Conservation (phyloP, 2,888 invertebrate genomes). For the Altica lythri region DNA sequence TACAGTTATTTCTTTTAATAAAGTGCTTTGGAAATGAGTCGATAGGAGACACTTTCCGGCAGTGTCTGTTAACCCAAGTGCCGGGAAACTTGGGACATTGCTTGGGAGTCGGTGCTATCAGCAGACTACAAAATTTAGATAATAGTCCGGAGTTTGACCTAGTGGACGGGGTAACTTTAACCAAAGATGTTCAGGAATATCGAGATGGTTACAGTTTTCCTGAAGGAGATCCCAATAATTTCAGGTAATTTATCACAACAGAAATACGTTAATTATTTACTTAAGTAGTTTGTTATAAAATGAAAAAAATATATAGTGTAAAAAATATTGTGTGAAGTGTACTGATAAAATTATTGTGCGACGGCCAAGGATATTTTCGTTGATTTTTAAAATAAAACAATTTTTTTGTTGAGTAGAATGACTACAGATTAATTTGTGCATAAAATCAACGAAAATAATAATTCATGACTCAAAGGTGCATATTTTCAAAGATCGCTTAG, state of each 20-base stretch:
- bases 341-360: too few species aligned
- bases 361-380: too few species aligned
- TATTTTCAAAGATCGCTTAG: too few species aligned
- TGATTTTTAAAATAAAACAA: too few species aligned
- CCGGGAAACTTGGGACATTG: slow-evolving; percentile 64
- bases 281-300: too few species aligned
- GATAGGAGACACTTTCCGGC: slow-evolving; percentile 45
- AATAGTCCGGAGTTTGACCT: slow-evolving; percentile 70
- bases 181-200: slow-evolving; percentile 66
- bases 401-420: too few species aligned
- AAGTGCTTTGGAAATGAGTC: slow-evolving; percentile 15
- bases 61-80: slow-evolving; percentile 58
- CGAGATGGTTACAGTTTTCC: slow-evolving; percentile 70
- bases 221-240: slow-evolving; percentile 76
- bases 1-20: slow-evolving; percentile 15
- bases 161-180: slow-evolving; percentile 67
- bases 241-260: slow-evolving; percentile 65
- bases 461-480: too few species aligned
- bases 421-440: too few species aligned
- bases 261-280: too few species aligned
- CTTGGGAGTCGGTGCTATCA: slow-evolving; percentile 71
- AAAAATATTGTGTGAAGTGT: too few species aligned
- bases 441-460: too few species aligned
- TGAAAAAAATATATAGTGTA: too few species aligned
- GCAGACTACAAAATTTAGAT: slow-evolving; percentile 68